These are phyloP conservation scores for Actinernus sp. DNA, from an alignment of 92 coral and sea anemone genomes.

Conservation along the genomic window DNA sequence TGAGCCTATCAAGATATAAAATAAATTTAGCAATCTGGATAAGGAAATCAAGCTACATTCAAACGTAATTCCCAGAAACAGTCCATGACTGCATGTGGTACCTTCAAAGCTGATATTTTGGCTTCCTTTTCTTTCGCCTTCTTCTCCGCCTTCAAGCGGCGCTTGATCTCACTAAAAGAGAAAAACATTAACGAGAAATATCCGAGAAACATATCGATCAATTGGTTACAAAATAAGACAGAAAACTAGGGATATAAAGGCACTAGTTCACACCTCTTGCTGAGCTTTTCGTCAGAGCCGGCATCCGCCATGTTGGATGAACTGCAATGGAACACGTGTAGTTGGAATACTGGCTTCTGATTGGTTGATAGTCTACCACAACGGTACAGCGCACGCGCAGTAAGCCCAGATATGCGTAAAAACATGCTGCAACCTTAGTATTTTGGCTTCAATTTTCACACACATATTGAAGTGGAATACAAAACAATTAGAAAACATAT, in stretches of 20 bases:
- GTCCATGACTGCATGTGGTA: not conserved
- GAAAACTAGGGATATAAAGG: not conserved
- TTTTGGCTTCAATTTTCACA: not conserved
- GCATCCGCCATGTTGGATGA: constrained; percentile 92
- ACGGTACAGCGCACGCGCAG: constrained; percentile 68
- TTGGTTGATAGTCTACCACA: constrained; percentile 66
- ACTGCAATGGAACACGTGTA: constrained; percentile 51
- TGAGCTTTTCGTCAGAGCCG: constrained; percentile 86
- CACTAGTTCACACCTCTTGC: constrained; percentile 78
- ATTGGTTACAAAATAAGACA: not conserved
- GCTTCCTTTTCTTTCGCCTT: constrained; percentile 97
- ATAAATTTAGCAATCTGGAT: not conserved
- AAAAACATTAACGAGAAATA: not conserved
- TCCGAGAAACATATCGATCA: not conserved
- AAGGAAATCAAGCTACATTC: not conserved
- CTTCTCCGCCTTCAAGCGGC: constrained; percentile 93
- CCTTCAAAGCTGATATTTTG: constrained; percentile 74
- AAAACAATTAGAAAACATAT: no score
- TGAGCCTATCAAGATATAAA: constrained; percentile 31
- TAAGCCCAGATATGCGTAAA: constrained; percentile 38
- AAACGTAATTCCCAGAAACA: not conserved
- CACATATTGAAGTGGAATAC: no score
- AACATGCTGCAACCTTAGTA: constrained; percentile 62
- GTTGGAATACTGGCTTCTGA: constrained; percentile 31
- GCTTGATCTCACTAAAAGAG: constrained; percentile 81